Evolutionary conservation across 1,140 invertebrate genomes (phyloP).

Genomic region (Lamellibrachia luymesi): DNA sequence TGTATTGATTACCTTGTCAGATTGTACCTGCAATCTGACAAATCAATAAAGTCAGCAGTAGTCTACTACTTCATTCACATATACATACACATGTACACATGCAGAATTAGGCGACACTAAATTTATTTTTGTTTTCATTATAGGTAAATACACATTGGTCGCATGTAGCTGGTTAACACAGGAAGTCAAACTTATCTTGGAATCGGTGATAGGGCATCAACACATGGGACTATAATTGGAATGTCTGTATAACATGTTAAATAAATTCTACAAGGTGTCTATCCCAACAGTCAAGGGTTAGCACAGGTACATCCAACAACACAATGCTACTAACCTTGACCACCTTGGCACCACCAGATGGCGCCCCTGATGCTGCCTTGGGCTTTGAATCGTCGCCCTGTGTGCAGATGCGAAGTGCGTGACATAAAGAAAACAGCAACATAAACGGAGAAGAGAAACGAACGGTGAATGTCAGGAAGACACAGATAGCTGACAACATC

Average conservation of each 20-base stretch:
- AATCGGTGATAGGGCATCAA: no score
- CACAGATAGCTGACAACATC: neutral
- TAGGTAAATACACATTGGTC: no score
- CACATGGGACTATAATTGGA: neutral
- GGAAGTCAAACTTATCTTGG: no score
- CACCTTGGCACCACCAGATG: slow-evolving; percentile 20
- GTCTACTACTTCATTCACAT: no score
- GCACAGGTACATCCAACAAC: slow-evolving; percentile 13
- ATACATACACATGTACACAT: no score
- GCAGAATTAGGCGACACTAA: no score
- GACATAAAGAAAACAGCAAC: neutral
- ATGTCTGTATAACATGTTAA: neutral
- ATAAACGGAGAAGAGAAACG: neutral
- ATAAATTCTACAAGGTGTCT: slow-evolving; percentile 12
- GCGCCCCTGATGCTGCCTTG: neutral
- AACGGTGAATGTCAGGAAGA: slow-evolving; percentile 20
- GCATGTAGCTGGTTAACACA: no score
- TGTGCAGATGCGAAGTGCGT: neutral
- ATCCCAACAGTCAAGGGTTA: slow-evolving; percentile 26
- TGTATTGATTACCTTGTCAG: neutral
- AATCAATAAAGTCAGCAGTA: no score
- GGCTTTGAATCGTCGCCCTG: neutral
- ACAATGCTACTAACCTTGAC: slow-evolving; percentile 22
- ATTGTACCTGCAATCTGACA: no score
- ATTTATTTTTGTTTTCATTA: no score